Evolutionary conservation across 2,113 vertebrate species (phyloP), one percentile per base, ranked within the genome.

Genomic region (Bungarus multicinctus): DNA sequence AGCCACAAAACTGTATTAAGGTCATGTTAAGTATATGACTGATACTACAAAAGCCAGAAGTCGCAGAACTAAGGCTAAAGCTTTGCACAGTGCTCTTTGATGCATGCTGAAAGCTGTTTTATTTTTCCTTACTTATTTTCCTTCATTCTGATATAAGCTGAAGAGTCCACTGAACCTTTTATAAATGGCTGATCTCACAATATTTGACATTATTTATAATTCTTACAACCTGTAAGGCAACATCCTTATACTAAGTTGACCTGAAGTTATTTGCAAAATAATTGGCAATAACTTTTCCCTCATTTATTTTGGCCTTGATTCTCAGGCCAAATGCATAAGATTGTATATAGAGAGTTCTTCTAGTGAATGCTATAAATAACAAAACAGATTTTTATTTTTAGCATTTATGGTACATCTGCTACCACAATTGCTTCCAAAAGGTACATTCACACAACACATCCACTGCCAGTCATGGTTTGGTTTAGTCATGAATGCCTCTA

Each of bases 11-110:
- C 91, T 96, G 54, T 93, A 96, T 96, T 96, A 96, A 93, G 95
- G 90, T 96, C 96, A 95, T 96, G 95, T 96, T 96, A 96, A 96
- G 96, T 96, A 96, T 96, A 94, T 97, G 96, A 96, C 95, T 96
- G 97, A 97, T 96, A 96, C 96, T 95, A 2, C 96, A 97, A 96
- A 97, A 96, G 0, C 96, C 96, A 96, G 95, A 96, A 94, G 96
- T 96, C 96, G 96, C 95, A 95, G 95, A 96, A 94, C 96, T 94
- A 95, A 95, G 91, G 93, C 86, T 96, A 45, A 89, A 55, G 39
- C 47, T 92, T 54, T 86, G 91, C 91, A 95, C 94, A 87, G 94
- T 95, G 64, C 91, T 91, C 47, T 50, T 50, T 50, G 96, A 95
- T 94, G 94, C 91, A 93, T 92, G 94, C 94, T 96, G 96, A 92